phyloP scores from a whole-genome alignment of 2,888 invertebrate genomes.

The Lasiommata megera region DNA sequence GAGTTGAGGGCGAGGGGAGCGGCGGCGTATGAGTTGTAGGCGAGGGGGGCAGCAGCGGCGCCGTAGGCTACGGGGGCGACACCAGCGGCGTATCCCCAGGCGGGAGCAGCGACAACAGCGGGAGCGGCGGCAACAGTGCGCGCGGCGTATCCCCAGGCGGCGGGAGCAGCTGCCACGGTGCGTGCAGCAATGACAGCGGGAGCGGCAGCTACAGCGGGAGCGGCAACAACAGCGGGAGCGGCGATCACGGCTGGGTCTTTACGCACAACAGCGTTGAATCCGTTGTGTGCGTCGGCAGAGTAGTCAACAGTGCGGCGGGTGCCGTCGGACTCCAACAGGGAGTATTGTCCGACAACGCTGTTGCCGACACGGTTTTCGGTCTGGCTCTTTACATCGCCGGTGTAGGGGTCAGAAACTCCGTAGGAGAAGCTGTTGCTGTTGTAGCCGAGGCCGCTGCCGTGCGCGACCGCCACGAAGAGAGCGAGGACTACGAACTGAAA shows the following conservation, averaged over 20 bases:
- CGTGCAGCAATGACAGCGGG: conserved; percentile 11
- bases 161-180: conserved; percentile 28
- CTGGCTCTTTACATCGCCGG: conserved; percentile 76
- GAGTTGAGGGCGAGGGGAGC: conserved; percentile 19
- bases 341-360: conserved; percentile 73
- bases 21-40: conserved; percentile 22
- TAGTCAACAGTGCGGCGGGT: conserved; percentile 77
- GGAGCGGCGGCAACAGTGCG: conserved; percentile 32
- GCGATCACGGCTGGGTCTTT: conserved; percentile 58
- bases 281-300: conserved; percentile 69
- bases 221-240: conserved; percentile 35
- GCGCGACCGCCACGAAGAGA: conserved; percentile 48
- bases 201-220: conserved; percentile 37
- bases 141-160: conserved; percentile 9
- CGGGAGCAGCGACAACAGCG: conserved; percentile 38
- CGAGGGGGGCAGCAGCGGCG: conserved; percentile 30
- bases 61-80: not conserved
- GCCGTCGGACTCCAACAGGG: conserved; percentile 75
- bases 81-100: conserved; percentile 31
- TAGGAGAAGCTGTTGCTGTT: conserved; percentile 70
- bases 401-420: conserved; percentile 73
- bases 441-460: conserved; percentile 49
- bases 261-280: conserved; percentile 79
- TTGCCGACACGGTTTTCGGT: conserved; percentile 72
- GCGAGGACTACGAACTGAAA: conserved; percentile 54